Evolutionary conservation across 2,113 vertebrate species (phyloP).

Genomic region (Vulpes lagopus): DNA sequence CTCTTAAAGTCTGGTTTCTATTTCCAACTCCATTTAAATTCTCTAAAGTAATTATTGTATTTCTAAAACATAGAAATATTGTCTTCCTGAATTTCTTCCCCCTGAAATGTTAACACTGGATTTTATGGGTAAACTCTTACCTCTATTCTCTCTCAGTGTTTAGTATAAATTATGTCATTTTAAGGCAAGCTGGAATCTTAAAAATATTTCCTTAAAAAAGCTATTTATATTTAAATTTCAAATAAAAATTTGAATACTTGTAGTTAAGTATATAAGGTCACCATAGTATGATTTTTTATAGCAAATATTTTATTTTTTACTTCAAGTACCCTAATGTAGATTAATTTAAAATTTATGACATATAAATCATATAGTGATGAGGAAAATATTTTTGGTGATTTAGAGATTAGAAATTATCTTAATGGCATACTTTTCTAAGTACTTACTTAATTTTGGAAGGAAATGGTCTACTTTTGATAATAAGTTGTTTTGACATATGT

Average conservation of each 20-base stretch:
- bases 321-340: background rate
- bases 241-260: background rate
- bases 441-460: background rate
- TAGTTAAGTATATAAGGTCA: background rate
- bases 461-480: background rate
- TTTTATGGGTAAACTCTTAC: slow-evolving; percentile 14
- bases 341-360: background rate
- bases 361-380: background rate
- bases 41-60: background rate
- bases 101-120: background rate
- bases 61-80: background rate
- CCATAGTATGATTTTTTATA: background rate
- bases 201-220: slow-evolving; percentile 36
- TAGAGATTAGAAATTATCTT: background rate
- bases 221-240: slow-evolving; percentile 45
- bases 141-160: background rate
- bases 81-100: background rate
- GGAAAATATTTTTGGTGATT: background rate
- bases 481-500: background rate
- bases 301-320: background rate
- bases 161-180: slow-evolving; percentile 32
- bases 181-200: slow-evolving; percentile 15
- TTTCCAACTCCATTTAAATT: slow-evolving; percentile 25
- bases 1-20: background rate
- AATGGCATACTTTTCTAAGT: background rate